Evolutionary conservation across 1,140 invertebrate species (phyloP), one percentile per base, ranked within the genome.

Genomic region (Heliconius nattereri): DNA sequence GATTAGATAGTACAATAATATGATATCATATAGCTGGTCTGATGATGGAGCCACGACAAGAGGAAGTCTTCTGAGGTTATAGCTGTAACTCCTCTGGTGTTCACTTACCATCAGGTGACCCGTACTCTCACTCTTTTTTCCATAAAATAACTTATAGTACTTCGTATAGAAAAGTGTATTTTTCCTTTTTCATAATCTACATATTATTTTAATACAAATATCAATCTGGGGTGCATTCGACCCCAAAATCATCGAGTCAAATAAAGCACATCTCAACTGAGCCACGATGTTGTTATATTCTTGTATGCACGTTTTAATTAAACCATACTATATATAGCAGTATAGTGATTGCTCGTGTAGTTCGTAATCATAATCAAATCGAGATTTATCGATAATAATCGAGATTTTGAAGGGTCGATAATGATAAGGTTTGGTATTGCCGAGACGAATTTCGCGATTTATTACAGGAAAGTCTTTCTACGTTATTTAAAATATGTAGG

Each of bases 381-480:
- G n/a, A 66, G 26, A 66, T 66, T 66, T 66, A 66, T 66, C 26
- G 60, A 66, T 66, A 66, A 82, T 83, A 84, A 85, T 86, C 85
- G 85, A 82, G 83, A 82, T 84, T 85, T 86, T 82, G 78, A 80
- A 80, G 81, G 80, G 81, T 79, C 52, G 78, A 83, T 88, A 88
- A 88, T 88, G 86, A 87, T 81, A 83, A 78, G 81, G 76, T 78
- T 75, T 66, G 73, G 76, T 9, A 71, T 60, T 78, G 60, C 81
- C 78, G 72, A 83, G 82, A 84, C 80, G 78, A 82, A 85, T 80
- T 76, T 77, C 71, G 77, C 77, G 82, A 81, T 77, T 80, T 74
- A 80, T 81, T 66, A 40, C 66, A 76, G n/a, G 76, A 76, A 71
- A 72, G 29, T 80, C 54, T 80, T 80, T 80, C 23, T n/a, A 73